Conservation (phyloP, 1,140 invertebrate species). For the Apis dorsata region DNA sequence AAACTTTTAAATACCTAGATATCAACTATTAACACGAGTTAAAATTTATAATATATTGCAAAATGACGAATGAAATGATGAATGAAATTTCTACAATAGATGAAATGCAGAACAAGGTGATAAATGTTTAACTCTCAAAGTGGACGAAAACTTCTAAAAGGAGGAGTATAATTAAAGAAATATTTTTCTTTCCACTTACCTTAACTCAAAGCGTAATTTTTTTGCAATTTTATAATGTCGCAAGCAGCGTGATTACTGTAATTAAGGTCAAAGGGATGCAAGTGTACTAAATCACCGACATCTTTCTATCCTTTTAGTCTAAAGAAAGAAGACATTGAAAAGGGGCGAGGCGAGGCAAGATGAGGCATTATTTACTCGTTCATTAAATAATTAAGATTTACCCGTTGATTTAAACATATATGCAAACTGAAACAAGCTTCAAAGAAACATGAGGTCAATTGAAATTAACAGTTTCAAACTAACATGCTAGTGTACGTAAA, state of each 20-base stretch:
- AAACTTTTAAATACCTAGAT: too few species aligned
- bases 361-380: background rate
- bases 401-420: background rate
- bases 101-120: background rate
- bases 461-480: background rate
- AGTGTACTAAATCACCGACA: too few species aligned
- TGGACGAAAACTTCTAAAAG: background rate
- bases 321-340: background rate
- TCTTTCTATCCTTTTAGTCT: background rate
- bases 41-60: background rate
- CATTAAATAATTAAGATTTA: background rate
- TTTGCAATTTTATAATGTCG: too few species aligned
- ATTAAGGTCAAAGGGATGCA: too few species aligned
- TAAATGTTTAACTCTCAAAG: background rate
- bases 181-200: background rate
- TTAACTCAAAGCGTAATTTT: too few species aligned
- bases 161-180: background rate
- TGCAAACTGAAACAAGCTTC: background rate
- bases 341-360: background rate
- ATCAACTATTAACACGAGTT: too few species aligned
- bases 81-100: too few species aligned
- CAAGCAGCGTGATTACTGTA: too few species aligned
- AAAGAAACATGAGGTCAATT: background rate
- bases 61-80: background rate
- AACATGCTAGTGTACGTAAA: background rate